These are phyloP conservation scores for Nomada lathburiana DNA, from an alignment of 2,888 invertebrate species.

Conservation along the genomic window DNA sequence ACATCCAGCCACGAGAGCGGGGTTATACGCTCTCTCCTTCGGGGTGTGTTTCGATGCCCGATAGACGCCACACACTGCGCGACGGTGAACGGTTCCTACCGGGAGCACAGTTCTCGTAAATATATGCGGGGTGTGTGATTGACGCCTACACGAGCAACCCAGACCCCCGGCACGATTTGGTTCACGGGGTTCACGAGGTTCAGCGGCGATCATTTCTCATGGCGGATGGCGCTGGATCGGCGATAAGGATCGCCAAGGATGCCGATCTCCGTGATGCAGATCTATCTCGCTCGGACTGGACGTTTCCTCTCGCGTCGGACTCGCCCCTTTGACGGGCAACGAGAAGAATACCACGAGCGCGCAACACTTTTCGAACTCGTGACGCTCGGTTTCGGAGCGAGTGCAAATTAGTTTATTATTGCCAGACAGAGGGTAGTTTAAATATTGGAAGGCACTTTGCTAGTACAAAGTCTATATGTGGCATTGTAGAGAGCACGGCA, in stretches of 20 bases:
- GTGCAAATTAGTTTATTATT: conserved; percentile 60
- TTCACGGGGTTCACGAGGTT: conserved; percentile 51
- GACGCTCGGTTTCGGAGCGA: conserved; percentile 10
- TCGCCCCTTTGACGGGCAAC: not conserved
- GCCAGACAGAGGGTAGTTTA: conserved; percentile 47
- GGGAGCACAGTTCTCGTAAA: conserved; percentile 79
- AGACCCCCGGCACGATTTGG: conserved; percentile 68
- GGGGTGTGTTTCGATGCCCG: conserved; percentile 80
- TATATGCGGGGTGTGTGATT: conserved; percentile 84
- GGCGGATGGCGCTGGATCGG: conserved; percentile 20
- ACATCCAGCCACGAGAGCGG: conserved; percentile 77
- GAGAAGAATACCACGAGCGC: not conserved
- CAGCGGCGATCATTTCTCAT: conserved; percentile 57
- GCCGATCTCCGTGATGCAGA: not conserved
- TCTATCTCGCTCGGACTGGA: not conserved
- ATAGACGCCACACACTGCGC: conserved; percentile 67
- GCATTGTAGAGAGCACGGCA: conserved; percentile 66
- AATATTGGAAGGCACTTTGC: conserved; percentile 71
- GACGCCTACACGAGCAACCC: conserved; percentile 82
- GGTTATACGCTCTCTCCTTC: conserved; percentile 69
- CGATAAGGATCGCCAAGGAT: conserved; percentile 26
- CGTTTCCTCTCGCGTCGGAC: not conserved
- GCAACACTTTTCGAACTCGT: not conserved
- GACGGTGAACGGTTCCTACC: conserved; percentile 59
- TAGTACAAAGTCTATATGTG: conserved; percentile 66